Percentiles rank a stretch among this genome's conserved stretches.
Evolutionary conservation across 2,113 vertebrate species (phyloP).

Genomic region (Delphinapterus leucas): DNA sequence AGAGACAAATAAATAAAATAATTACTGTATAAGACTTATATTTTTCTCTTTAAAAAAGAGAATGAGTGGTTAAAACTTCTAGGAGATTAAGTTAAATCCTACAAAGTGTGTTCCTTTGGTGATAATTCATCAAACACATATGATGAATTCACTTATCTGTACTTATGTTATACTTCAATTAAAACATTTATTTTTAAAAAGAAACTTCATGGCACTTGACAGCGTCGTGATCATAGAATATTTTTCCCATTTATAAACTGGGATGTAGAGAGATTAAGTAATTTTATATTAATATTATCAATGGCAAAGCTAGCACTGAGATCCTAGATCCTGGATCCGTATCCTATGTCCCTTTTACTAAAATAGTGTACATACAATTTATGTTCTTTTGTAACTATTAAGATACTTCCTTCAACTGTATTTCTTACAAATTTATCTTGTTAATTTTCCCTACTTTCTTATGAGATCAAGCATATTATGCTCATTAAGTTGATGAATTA

Average conservation of each 20-base stretch:
- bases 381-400: neutral
- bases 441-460: neutral
- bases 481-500: slow-evolving; percentile 15
- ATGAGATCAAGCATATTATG: neutral
- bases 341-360: neutral
- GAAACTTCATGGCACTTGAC: neutral
- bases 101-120: neutral
- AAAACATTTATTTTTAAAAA: neutral
- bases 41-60: neutral
- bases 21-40: neutral
- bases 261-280: neutral
- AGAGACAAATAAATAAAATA: neutral
- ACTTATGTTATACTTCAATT: neutral
- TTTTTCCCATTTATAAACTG: neutral
- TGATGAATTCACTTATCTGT: neutral
- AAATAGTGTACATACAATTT: neutral
- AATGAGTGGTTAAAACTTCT: neutral
- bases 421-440: neutral
- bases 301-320: neutral
- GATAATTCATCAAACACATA: neutral
- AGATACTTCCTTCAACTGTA: neutral
- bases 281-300: neutral
- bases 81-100: neutral
- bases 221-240: neutral
- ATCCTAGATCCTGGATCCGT: neutral